Evolutionary conservation across 1,140 invertebrate species (phyloP), one percentile per base, ranked within the genome.

Genomic region (Drusus annulatus): DNA sequence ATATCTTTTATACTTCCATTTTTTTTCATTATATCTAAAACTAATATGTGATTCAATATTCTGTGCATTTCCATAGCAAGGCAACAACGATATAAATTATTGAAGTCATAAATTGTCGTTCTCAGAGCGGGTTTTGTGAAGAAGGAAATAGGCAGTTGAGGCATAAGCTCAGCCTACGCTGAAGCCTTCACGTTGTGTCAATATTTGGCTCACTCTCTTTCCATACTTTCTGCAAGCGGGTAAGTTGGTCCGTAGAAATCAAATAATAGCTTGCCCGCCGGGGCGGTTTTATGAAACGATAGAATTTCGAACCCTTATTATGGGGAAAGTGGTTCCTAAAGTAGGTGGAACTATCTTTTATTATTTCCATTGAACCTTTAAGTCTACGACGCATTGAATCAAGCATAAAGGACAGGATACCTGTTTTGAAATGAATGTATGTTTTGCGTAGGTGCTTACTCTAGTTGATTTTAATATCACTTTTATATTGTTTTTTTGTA

Each of bases 191-290:
- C 76, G 36, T 17, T 77, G 62, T 52, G 76, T 77, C 76, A 77
- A 77, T 77, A 77, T 77, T 77, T 77, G 76, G 68, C 65, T 77
- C 36, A 65, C 60, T 77, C 76, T 77, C 76, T 77, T 77, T 65
- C 76, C 62, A 65, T 77, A 77, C 76, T 65, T 77, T 74, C 51
- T 23, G 50, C 19, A 56, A 25, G 50, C 50, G 51, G 50, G 65
- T 19, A 25, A 51, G 54, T 17, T 28, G 31, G 45, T 13, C 58
- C 60, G 60, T 60, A 65, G 76, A 76, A 77, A 77, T 77, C 76
- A 65, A 77, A 77, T 77, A 77, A 77, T 77, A 65, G 36, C 31
- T 56, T 52, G 36, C 58, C 62, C 36, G 45, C 62, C 25, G 36
- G 65, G 58, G 45, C 17, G 51, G 74, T 76, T 62, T 56, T 25